Evolutionary conservation across 2,113 vertebrate genomes (phyloP), one percentile per base, ranked within the genome.

Genomic region (Melanerpes formicivorus): DNA sequence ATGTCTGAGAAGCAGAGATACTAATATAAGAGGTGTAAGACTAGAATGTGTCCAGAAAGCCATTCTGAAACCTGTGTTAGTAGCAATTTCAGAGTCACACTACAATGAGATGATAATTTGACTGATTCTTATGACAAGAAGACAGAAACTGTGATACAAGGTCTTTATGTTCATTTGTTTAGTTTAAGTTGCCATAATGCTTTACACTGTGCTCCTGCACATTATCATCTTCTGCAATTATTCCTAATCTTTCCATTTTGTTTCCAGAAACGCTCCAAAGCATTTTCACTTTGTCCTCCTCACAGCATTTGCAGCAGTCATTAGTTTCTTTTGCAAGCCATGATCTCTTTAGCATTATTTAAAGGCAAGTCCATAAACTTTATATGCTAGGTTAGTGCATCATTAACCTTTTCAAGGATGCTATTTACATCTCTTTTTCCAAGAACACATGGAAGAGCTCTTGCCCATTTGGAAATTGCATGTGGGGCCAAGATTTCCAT

Each of bases 341-440:
- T 89, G 89, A 95, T 82, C 79, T 71, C 89, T 93, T 90, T 66
- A 93, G 88, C 86, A 92, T 81, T 23, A 93, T 90, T 96, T 90
- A 87, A 95, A 91, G 75, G 71, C 84, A 92, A 84, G 42, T 88
- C 71, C 59, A 88, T 83, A 92, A 88, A 92, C 34, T 88, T 92
- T 93, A 89, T 79, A 74, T 56, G 80, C 67, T 87, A 73, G 59
- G 56, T 89, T 93, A 84, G 88, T 2, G 70, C 92, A 95, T 77
- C 92, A 89, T 93, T 95, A 95, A 93, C 87, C 74, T 93, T 84
- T 88, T 95, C 87, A 88, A 75, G 81, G 93, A 84, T 73, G 63
- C 74, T 84, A 88, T 93, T 92, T 93, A 84, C 88, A 94, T 84
- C 71, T 66, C 64, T 77, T 87, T 90, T 90, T 78, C 46, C 44